Percentiles rank a stretch among this genome's conserved stretches.
These are phyloP conservation scores for Cyprinus carpio DNA, from an alignment of 2,113 vertebrate species.

Conservation along the genomic window DNA sequence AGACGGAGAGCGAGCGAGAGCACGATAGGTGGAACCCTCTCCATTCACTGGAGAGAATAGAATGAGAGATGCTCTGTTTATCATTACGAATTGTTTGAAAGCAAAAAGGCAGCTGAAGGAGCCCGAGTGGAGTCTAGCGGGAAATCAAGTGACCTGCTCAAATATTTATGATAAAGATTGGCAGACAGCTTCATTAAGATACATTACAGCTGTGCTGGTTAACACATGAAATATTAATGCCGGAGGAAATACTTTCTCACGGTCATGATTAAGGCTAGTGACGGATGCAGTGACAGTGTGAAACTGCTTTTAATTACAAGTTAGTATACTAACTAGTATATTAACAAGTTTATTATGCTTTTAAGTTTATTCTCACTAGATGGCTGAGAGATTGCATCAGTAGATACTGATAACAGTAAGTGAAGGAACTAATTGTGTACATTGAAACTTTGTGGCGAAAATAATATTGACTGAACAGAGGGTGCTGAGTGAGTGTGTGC, in stretches of 20 bases:
- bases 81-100: slow-evolving; percentile 9
- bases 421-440: too few relatives aligned
- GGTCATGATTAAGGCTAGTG: background rate
- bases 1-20: background rate
- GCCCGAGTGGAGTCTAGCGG: background rate
- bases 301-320: slow-evolving; percentile 20
- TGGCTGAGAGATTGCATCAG: too few relatives aligned
- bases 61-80: slow-evolving; percentile 3
- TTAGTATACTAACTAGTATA: too few relatives aligned
- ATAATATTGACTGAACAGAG: too few relatives aligned
- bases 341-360: background rate
- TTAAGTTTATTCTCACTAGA: too few relatives aligned
- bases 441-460: too few relatives aligned
- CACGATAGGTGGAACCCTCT: background rate
- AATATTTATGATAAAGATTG: slow-evolving; percentile 40
- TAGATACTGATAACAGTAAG: too few relatives aligned
- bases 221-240: slow-evolving; percentile 54
- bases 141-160: slow-evolving; percentile 20
- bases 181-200: slow-evolving; percentile 41
- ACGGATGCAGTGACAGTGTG: background rate
- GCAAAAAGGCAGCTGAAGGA: slow-evolving; percentile 19
- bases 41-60: slow-evolving; percentile 18
- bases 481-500: too few relatives aligned
- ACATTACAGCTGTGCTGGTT: slow-evolving; percentile 16
- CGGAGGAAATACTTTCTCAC: slow-evolving; percentile 10